Evolutionary conservation across 1,140 invertebrate species (phyloP), one percentile per base, ranked within the genome.

Genomic region (Sitodiplosis mosellana): DNA sequence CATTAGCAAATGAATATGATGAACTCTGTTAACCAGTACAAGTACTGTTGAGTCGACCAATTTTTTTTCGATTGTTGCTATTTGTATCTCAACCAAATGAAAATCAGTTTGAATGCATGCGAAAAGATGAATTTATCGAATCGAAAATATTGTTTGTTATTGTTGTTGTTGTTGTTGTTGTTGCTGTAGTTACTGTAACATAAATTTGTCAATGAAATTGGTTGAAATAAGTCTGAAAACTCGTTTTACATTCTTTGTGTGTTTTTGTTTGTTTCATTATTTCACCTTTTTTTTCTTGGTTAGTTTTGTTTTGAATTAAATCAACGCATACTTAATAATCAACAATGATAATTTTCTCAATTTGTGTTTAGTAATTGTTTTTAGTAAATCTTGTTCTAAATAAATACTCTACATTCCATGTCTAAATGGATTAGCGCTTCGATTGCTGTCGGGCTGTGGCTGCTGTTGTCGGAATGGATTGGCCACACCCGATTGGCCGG

Each of bases 351-450:
- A 19, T 49, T 17, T 45, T 49, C n/a, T 34, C 44, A 33, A 22
- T n/a, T 34, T 22, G 17, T 18, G 15, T 27, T 43, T 20, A 27
- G 27, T 48, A 17, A 20, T 41, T 48, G 18, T 17, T 42, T 27
- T 48, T 33, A 22, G 15, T 17, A 20, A 12, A 17, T 20, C 15
- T 42, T 18, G 7, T 20, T 11, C 41, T 19, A 42, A 19, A 17
- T 15, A 33, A 45, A 14, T 33, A 21, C n/a, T 59, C 63, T 64
- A 64, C 59, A 73, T 72, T 66, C 71, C 71, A 68, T 72, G 70
- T 62, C 71, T 67, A 58, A 73, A 73, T 53, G 71, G 71, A 64
- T 73, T 73, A 52, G 69, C 57, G 40, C 55, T 52, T 41, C 49
- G 45, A 2, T 58, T 52, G 8, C 56, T 54, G 33, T 56, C 11